Conservation (phyloP, 2,797 vertebrate genomes). For the Microchirus variegatus region DNA sequence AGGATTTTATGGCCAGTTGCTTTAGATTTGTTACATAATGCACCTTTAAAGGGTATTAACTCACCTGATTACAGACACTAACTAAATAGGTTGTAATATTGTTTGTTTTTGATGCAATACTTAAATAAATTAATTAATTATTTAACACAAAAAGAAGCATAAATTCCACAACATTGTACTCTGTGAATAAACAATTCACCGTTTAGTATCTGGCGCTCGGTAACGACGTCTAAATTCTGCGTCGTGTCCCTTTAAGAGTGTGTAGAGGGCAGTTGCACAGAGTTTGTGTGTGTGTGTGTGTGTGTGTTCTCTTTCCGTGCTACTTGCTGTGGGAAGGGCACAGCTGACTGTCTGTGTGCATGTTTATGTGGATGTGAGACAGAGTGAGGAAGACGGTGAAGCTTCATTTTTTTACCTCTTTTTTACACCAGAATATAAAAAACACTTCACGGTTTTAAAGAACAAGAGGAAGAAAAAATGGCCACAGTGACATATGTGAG, state of each 20-base stretch:
- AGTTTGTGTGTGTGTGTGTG: constrained; percentile 53
- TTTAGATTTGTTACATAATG: no score
- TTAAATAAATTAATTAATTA: no score
- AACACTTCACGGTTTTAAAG: constrained; percentile 48
- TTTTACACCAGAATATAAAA: constrained; percentile 55
- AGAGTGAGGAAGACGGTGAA: constrained; percentile 3
- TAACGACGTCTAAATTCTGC: constrained; percentile 35
- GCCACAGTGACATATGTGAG: background rate
- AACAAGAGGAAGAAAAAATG: constrained; percentile 6
- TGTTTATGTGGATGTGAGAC: constrained; percentile 20
- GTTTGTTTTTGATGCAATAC: constrained; percentile 11
- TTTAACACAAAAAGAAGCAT: no score
- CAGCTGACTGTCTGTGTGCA: constrained; percentile 76
- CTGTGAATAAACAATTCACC: no score
- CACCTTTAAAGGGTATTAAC: no score
- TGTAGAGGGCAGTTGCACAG: constrained; percentile 66
- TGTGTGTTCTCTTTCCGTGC: constrained; percentile 78
- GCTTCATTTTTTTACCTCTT: no score
- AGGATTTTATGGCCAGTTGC: no score
- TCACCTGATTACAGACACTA: constrained; percentile 18
- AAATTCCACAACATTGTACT: no score
- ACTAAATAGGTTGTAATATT: constrained; percentile 17
- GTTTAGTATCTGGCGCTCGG: constrained; percentile 3
- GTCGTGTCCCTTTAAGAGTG: constrained; percentile 78
- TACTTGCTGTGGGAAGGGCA: constrained; percentile 80